Percentiles rank a stretch among this genome's conserved stretches.
These are phyloP conservation scores for Drosophila funebris DNA, from an alignment of 1,140 invertebrate genomes.

Conservation along the genomic window DNA sequence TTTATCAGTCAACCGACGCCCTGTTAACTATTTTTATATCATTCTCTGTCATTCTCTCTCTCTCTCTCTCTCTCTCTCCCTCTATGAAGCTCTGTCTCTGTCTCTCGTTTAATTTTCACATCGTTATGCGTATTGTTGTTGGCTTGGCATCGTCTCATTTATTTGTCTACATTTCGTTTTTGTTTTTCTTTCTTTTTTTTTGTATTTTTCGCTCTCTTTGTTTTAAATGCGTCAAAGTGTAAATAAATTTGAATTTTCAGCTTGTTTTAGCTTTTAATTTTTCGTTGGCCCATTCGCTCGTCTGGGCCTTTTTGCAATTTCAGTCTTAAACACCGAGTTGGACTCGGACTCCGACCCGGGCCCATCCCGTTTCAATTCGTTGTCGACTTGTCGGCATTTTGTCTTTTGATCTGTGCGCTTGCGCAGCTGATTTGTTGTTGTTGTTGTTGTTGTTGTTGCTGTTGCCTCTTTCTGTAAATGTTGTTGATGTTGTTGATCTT, in stretches of 20 bases:
- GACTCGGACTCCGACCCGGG: background rate
- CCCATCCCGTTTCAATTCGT: slow-evolving; percentile 23
- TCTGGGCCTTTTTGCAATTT: slow-evolving; percentile 39
- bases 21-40: slow-evolving; percentile 57
- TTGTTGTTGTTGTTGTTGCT: slow-evolving; percentile 43
- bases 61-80: background rate
- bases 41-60: slow-evolving; percentile 6
- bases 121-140: slow-evolving; percentile 71
- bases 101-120: slow-evolving; percentile 77
- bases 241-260: slow-evolving; percentile 82
- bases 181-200: slow-evolving; percentile 47
- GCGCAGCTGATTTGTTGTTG: slow-evolving; percentile 79
- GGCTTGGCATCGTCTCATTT: slow-evolving; percentile 63
- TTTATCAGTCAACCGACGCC: slow-evolving; percentile 65
- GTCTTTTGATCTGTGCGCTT: slow-evolving; percentile 76
- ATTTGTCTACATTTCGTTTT: slow-evolving; percentile 71
- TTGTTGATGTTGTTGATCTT: slow-evolving; percentile 54
- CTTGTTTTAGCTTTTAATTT: slow-evolving; percentile 80
- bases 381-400: slow-evolving; percentile 59
- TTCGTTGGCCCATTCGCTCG: no score
- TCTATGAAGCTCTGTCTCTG: slow-evolving; percentile 47
- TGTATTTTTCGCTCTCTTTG: slow-evolving; percentile 62
- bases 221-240: slow-evolving; percentile 81
- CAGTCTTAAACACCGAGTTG: background rate
- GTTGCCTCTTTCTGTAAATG: slow-evolving; percentile 32